Percentiles rank a stretch among this genome's conserved stretches.
Conservation (phyloP, 2,797 vertebrate species). For the Schizopygopsis malacanthus region DNA sequence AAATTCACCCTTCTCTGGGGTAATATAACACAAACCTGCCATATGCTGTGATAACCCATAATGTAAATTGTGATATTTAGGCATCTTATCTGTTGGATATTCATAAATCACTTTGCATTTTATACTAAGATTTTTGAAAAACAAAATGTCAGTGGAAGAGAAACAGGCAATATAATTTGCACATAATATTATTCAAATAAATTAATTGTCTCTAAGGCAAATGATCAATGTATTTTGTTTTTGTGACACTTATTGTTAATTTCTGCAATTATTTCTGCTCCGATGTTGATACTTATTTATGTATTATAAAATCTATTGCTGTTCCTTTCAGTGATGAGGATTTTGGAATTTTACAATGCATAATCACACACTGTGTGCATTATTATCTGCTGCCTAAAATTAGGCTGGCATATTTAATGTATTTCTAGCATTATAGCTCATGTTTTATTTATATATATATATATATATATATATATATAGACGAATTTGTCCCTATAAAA, state of each 20-base stretch:
- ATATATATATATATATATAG: background rate
- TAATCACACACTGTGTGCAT: background rate
- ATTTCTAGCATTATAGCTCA: background rate
- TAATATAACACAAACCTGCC: conserved; percentile 34
- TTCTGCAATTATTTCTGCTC: conserved; percentile 71
- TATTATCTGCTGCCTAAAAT: conserved; percentile 9
- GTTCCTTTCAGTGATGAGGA: conserved; percentile 21
- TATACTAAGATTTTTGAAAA: conserved; percentile 77
- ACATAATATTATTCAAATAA: conserved; percentile 74
- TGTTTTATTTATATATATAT: background rate
- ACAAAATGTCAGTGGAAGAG: conserved; percentile 67
- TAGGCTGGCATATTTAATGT: background rate
- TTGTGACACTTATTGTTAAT: conserved; percentile 74
- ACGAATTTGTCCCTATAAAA: background rate
- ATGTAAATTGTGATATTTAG: conserved; percentile 69
- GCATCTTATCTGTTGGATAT: conserved; percentile 76
- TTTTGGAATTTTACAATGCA: conserved; percentile 12
- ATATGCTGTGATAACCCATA: conserved; percentile 56
- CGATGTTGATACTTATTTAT: conserved; percentile 58
- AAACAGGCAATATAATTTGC: conserved; percentile 68
- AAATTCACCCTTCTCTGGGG: conserved; percentile 24
- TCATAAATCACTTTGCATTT: conserved; percentile 73
- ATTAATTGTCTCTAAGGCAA: conserved; percentile 74
- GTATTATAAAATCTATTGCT: conserved; percentile 64
- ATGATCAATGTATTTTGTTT: conserved; percentile 67